Base-by-base conservation (phyloP, 2,113 vertebrate species). In the Paradisaea rubra region DNA sequence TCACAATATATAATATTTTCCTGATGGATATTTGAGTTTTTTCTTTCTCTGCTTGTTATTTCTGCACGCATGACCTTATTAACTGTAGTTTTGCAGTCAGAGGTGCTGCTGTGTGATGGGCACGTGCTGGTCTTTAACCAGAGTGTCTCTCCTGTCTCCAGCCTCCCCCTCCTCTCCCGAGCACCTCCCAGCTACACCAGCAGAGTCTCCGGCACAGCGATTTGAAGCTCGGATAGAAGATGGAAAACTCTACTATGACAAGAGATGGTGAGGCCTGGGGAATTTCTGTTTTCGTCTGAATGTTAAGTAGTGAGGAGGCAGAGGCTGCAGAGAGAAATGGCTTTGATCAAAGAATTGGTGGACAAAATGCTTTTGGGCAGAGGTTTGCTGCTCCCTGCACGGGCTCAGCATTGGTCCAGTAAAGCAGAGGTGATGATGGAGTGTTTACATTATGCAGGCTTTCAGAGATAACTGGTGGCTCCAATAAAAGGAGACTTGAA, bases 151-250 rank as follows among this genome's bases (percentile, higher is more conserved):
- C 33, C 94, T 93, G 15, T 93, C 91, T 31, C 49, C 61, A 99
- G 99, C 98, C 11, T 99, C 99, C 25, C 99, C 99, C 2, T 98
- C 99, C 9, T 98, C 99, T 66, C 99, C 99, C 0, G 99, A 99
- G 47, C 99, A 99, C 81, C 96, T 99, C 69, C 99, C 99, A 31
- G 97, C 98, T 1, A 97, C 98, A 11, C 99, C 99, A 28, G 96
- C 99, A 74, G 99, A 99, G 96, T 98, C 96, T 89, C 99, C 99
- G 1, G 97, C 98, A 3, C 99, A 99, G 97, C 98, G 99, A 0
- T 99, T 99, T 44, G 99, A 99, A 80, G 99, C 99, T 45, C 98
- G 99, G 83, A 99, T 99, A 96, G 99, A 99, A 96, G 99, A 99
- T 15, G 99, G 99, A 31, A 99, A 99, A 88, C 98, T 99, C 39